Conservation (phyloP, 2,113 vertebrate genomes). For the Fregetta grallaria region DNA sequence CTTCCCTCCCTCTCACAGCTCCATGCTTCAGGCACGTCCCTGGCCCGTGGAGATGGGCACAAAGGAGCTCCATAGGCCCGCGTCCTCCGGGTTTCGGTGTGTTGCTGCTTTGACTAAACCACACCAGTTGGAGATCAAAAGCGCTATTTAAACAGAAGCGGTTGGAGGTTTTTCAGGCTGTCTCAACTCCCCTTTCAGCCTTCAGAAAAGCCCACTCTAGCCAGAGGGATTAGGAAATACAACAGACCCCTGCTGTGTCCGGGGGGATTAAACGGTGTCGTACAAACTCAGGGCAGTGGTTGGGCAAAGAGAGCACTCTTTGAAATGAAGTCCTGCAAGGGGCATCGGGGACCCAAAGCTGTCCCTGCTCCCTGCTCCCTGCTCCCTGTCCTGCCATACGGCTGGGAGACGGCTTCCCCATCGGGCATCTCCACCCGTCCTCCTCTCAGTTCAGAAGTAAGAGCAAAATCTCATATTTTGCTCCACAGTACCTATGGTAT, state of each 20-base stretch:
- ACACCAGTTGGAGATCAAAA: background rate
- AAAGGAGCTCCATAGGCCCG: background rate
- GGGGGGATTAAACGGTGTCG: background rate
- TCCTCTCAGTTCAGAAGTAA: background rate
- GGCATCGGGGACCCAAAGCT: background rate
- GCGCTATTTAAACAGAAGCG: background rate
- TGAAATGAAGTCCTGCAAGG: background rate
- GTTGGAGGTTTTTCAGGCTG: background rate
- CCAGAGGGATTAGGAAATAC: background rate
- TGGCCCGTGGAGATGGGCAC: fast-evolving
- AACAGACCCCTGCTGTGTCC: background rate
- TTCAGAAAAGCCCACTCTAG: background rate
- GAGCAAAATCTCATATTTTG: background rate
- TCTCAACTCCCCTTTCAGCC: background rate
- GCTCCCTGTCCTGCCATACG: background rate
- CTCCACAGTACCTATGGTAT: background rate
- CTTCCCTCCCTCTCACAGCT: background rate
- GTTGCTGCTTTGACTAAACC: background rate
- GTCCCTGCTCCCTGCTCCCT: background rate
- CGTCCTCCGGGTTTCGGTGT: background rate
- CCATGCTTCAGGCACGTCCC: background rate
- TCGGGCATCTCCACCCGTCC: fast-evolving
- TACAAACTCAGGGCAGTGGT: background rate
- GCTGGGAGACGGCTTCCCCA: background rate
- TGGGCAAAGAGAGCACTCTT: background rate